Conservation (phyloP, 2,888 invertebrate species). For the Amphiduros pacificus region DNA sequence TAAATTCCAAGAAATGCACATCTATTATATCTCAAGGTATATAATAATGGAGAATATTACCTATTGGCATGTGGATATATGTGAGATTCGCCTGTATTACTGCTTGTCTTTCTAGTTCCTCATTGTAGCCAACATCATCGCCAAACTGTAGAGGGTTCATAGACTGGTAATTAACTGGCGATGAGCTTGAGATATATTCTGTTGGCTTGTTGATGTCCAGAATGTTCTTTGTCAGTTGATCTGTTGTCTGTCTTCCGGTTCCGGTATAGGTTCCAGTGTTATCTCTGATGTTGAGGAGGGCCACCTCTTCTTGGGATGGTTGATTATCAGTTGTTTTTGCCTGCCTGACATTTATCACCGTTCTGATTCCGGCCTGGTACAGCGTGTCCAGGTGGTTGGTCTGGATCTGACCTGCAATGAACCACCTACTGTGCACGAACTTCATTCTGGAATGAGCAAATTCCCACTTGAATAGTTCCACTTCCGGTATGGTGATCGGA, state of each 20-base stretch:
- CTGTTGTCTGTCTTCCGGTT: conserved; percentile 35
- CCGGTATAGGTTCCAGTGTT: conserved; percentile 39
- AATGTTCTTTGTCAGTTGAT: background rate
- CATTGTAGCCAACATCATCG: conserved; percentile 48
- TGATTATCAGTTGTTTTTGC: conserved; percentile 22
- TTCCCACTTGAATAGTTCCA: too few relatives aligned
- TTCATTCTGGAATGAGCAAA: conserved; percentile 24
- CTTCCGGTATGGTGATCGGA: too few relatives aligned
- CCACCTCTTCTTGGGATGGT: conserved; percentile 42
- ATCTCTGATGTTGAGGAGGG: conserved; percentile 42
- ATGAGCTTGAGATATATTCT: conserved; percentile 34
- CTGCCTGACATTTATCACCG: conserved; percentile 40
- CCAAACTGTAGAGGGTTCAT: conserved; percentile 45
- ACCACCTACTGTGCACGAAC: conserved; percentile 43
- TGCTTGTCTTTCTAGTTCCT: conserved; percentile 31
- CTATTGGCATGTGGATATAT: conserved; percentile 4
- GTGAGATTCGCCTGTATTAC: background rate
- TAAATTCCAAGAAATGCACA: too few relatives aligned
- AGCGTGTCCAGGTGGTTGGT: conserved; percentile 37
- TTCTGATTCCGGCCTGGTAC: conserved; percentile 37
- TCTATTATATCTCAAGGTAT: too few relatives aligned
- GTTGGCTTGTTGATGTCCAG: conserved; percentile 26
- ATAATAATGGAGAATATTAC: too few relatives aligned
- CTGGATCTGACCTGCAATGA: conserved; percentile 43
- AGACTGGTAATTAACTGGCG: conserved; percentile 39